phyloP scores from a whole-genome alignment of 2,888 invertebrate genomes.

The Empis stercorea region DNA sequence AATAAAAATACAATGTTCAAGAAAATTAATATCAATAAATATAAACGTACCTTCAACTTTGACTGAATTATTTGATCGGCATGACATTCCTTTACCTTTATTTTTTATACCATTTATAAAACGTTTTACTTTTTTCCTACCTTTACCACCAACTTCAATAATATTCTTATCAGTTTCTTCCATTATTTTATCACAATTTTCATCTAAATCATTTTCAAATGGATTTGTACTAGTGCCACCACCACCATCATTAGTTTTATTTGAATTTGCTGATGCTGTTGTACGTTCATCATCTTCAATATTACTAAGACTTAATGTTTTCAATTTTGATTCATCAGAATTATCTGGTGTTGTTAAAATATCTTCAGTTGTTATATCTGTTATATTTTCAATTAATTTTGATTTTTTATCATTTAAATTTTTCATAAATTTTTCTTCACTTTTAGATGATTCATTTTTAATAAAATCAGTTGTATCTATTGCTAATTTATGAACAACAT shows the following conservation, averaged over 20 bases:
- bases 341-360: slow-evolving; percentile 6
- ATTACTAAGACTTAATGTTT: slow-evolving; percentile 3
- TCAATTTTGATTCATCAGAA: slow-evolving; percentile 6
- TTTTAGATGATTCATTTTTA: background rate
- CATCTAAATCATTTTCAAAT: slow-evolving; percentile 20
- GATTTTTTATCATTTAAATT: background rate
- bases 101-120: slow-evolving; percentile 25
- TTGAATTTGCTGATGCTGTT: slow-evolving; percentile 33
- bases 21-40: too few species aligned
- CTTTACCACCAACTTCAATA: slow-evolving; percentile 14
- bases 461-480: background rate
- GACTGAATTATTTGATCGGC: slow-evolving; percentile 27
- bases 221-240: slow-evolving; percentile 7
- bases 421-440: background rate
- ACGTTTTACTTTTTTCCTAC: slow-evolving; percentile 21
- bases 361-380: slow-evolving; percentile 7
- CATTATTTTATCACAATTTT: slow-evolving; percentile 17
- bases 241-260: slow-evolving; percentile 20
- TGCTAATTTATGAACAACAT: slow-evolving; percentile 15
- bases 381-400: background rate
- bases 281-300: slow-evolving; percentile 28
- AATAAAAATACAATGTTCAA: background rate
- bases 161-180: background rate
- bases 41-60: slow-evolving; percentile 29
- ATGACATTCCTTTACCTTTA: slow-evolving; percentile 23